phyloP scores from a whole-genome alignment of 2,113 vertebrate genomes.

The Pandion haliaetus region DNA sequence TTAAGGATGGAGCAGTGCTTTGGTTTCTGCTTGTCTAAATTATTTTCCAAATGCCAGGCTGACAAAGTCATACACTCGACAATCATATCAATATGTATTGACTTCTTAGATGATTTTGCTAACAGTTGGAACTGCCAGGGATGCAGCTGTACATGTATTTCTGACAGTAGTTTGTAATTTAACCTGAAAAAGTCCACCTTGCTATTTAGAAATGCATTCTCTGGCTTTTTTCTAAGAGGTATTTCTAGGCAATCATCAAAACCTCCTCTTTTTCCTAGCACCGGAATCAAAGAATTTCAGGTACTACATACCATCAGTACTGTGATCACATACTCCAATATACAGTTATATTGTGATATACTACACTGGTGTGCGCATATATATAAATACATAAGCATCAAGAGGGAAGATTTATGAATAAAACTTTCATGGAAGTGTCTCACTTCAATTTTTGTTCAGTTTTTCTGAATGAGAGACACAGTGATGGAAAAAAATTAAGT shows the following conservation, averaged over 20 bases:
- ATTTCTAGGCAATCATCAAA: neutral
- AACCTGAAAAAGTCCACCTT: neutral
- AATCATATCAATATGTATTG: conserved; percentile 54
- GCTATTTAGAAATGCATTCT: neutral
- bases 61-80: neutral
- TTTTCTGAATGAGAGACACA: neutral
- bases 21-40: conserved; percentile 22
- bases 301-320: neutral
- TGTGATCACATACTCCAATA: neutral
- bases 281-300: neutral
- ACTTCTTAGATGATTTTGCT: conserved; percentile 11
- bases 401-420: neutral
- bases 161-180: neutral
- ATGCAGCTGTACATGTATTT: neutral
- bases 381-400: neutral
- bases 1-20: neutral
- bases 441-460: neutral
- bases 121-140: neutral
- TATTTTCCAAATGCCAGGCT: conserved; percentile 8
- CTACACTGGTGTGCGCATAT: neutral
- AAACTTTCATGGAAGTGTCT: neutral
- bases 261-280: neutral
- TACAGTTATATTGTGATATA: neutral
- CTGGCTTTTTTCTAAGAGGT: neutral
- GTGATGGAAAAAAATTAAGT: neutral